These are phyloP conservation scores for Drosophila ercepeae DNA, from an alignment of 1,140 invertebrate genomes.

Conservation along the genomic window DNA sequence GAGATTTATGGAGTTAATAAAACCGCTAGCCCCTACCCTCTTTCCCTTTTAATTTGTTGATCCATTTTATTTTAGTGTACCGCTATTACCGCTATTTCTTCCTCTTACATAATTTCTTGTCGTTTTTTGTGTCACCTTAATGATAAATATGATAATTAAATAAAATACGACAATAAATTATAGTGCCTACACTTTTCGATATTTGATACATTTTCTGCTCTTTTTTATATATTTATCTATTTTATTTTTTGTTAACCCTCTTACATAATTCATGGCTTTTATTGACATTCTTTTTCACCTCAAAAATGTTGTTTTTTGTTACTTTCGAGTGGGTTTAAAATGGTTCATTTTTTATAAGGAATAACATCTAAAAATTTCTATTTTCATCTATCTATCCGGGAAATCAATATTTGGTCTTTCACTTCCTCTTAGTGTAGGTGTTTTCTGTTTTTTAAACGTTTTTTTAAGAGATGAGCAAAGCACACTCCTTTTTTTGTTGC, in stretches of 20 bases:
- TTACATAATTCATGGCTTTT: conserved; percentile 48
- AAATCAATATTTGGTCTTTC: conserved; percentile 60
- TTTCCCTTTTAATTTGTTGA: conserved; percentile 2
- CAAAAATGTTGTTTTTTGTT: conserved; percentile 21
- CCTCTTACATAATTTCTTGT: conserved; percentile 52
- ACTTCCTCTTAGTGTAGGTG: conserved; percentile 25
- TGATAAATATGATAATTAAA: background rate
- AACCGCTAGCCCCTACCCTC: background rate
- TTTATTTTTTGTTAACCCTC: background rate
- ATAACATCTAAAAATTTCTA: too few relatives aligned
- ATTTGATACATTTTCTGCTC: background rate
- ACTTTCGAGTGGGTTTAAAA: conserved; percentile 25
- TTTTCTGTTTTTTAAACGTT: conserved; percentile 34
- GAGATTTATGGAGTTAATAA: conserved; percentile 12
- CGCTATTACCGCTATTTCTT: conserved; percentile 9
- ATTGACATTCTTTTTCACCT: conserved; percentile 50
- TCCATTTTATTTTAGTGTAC: background rate
- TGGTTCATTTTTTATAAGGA: conserved; percentile 49
- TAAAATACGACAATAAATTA: background rate
- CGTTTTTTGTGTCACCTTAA: background rate
- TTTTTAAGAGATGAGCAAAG: background rate
- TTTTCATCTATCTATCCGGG: conserved; percentile 25
- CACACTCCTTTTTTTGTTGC: too few relatives aligned
- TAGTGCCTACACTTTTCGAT: background rate
- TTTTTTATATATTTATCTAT: background rate